phyloP scores from a whole-genome alignment of 2,113 vertebrate species.

The Nipponia nippon region DNA sequence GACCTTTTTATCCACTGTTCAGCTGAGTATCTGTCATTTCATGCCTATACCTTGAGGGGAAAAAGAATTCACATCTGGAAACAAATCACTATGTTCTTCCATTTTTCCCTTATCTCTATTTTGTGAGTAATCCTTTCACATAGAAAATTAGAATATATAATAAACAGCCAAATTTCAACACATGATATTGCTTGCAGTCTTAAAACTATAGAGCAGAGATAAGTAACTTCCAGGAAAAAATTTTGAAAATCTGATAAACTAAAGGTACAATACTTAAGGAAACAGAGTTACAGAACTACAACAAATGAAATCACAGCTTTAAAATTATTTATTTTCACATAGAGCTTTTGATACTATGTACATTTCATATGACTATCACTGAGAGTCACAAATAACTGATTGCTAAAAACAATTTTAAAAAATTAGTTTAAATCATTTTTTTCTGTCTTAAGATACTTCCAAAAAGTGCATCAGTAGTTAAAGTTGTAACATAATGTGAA shows the following conservation, averaged over 20 bases:
- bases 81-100: conserved; percentile 3
- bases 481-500: background rate
- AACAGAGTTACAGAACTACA: background rate
- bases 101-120: conserved; percentile 28
- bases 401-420: background rate
- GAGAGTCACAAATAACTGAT: background rate
- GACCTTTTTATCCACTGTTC: conserved; percentile 53
- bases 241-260: conserved; percentile 16
- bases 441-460: background rate
- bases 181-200: background rate
- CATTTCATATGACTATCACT: background rate
- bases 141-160: conserved; percentile 56
- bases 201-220: conserved; percentile 15
- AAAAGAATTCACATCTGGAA: conserved; percentile 48
- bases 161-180: background rate
- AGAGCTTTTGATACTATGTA: background rate
- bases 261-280: background rate
- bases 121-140: conserved; percentile 50
- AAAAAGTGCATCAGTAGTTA: background rate
- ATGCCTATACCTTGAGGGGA: background rate
- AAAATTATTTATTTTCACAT: background rate
- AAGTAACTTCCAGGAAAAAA: background rate
- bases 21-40: conserved; percentile 20
- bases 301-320: background rate
- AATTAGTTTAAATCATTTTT: background rate